A percentile compares a stretch with the other conserved stretches of the same genome.
Evolutionary conservation across 2,113 vertebrate genomes (phyloP).

Genomic region (Microtus richardsoni): DNA sequence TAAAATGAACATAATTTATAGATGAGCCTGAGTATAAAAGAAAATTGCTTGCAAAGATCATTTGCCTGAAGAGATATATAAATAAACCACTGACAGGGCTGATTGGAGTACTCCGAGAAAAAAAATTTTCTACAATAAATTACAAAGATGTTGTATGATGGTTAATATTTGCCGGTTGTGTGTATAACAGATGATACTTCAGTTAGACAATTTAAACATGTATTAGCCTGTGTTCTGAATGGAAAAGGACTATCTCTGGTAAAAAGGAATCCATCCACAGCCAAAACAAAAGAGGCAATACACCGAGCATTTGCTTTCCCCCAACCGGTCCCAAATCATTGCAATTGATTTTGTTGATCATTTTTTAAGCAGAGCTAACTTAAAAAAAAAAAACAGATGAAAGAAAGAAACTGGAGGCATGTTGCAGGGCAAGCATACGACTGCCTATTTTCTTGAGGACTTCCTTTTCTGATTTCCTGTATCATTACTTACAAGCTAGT

Average conservation of each 20-base stretch:
- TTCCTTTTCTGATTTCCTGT: neutral
- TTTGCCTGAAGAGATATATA: constrained; percentile 15
- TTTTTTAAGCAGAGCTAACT: neutral
- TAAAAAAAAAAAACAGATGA: neutral
- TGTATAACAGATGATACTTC: neutral
- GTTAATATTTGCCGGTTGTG: neutral
- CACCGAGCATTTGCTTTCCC: constrained; percentile 3
- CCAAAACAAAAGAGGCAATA: neutral
- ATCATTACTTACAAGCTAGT: neutral
- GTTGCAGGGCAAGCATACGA: neutral
- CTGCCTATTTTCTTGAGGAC: neutral
- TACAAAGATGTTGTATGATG: neutral
- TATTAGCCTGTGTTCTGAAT: neutral
- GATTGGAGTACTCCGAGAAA: neutral
- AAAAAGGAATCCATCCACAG: neutral
- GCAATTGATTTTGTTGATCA: neutral
- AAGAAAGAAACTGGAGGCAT: neutral
- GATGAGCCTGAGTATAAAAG: constrained; percentile 9
- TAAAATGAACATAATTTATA: constrained; percentile 48
- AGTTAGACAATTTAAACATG: neutral
- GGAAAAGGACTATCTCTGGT: neutral
- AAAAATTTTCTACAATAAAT: constrained; percentile 10
- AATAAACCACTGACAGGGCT: constrained; percentile 14
- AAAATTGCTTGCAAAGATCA: constrained; percentile 63
- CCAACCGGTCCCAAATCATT: neutral